Evolutionary conservation across 2,888 invertebrate genomes (phyloP).

Genomic region (Aspidiotus destructor): DNA sequence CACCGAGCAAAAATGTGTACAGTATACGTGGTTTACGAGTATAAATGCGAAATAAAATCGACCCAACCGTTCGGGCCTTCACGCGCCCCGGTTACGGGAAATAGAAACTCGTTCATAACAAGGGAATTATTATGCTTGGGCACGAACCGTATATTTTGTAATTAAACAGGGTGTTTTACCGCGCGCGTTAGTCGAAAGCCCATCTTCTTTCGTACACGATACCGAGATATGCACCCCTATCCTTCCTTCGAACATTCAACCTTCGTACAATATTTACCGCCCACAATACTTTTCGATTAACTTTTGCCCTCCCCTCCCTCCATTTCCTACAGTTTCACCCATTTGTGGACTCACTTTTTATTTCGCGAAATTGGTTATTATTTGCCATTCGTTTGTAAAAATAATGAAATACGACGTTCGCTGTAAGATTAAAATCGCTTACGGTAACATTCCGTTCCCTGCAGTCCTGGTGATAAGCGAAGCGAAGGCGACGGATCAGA

Average conservation of each 20-base stretch:
- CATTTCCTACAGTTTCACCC: not conserved
- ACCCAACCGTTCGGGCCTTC: slow-evolving; percentile 5
- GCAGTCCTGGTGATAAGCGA: no score
- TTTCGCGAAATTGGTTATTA: not conserved
- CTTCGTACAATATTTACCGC: slow-evolving; percentile 6
- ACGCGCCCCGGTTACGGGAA: slow-evolving; percentile 15
- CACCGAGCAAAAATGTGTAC: no score
- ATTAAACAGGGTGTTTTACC: slow-evolving; percentile 32
- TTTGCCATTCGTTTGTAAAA: no score
- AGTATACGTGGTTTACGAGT: no score
- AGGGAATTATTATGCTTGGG: slow-evolving; percentile 33
- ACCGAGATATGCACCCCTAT: no score
- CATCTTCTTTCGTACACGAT: slow-evolving; percentile 6
- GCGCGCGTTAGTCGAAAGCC: slow-evolving; percentile 27
- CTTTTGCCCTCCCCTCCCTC: not conserved
- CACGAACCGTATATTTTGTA: slow-evolving; percentile 33
- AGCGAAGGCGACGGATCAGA: no score
- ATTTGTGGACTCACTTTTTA: not conserved
- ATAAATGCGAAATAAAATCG: slow-evolving; percentile 3
- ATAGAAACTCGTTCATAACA: slow-evolving; percentile 28
- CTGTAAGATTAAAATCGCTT: no score
- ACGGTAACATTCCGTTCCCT: no score
- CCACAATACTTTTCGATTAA: slow-evolving; percentile 18
- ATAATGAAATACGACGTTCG: no score
- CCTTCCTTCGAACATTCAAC: not conserved